These are phyloP conservation scores for Rutpela maculata DNA, from an alignment of 2,888 invertebrate genomes.

Conservation along the genomic window DNA sequence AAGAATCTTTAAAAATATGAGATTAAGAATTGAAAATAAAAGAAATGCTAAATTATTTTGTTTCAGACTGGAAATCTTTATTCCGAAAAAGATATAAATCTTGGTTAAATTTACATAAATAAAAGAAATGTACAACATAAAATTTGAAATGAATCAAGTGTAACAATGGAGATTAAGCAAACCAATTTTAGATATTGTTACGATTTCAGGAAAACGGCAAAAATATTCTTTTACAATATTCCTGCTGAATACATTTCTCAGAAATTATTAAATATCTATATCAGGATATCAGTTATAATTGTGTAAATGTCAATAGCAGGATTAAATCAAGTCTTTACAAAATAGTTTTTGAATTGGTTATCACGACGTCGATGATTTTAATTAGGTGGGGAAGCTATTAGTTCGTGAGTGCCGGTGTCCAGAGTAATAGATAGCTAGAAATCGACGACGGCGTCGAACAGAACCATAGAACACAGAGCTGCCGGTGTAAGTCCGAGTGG, in stretches of 20 bases:
- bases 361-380: constrained; percentile 19
- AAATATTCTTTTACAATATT: background rate
- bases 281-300: background rate
- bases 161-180: too few relatives aligned
- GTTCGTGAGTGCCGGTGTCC: constrained; percentile 31
- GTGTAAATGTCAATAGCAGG: constrained; percentile 28
- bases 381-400: constrained; percentile 39
- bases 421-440: constrained; percentile 5
- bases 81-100: too few relatives aligned
- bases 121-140: too few relatives aligned
- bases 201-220: background rate
- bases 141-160: background rate
- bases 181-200: background rate
- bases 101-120: too few relatives aligned
- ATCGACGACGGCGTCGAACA: constrained; percentile 17
- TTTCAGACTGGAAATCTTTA: too few relatives aligned
- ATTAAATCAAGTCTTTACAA: constrained; percentile 32
- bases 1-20: too few relatives aligned
- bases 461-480: background rate
- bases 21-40: too few relatives aligned
- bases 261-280: background rate
- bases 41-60: too few relatives aligned
- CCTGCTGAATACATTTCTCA: background rate
- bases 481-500: constrained; percentile 35
- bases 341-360: constrained; percentile 28